Evolutionary conservation across 2,113 vertebrate species (phyloP).

Genomic region (Gymnarchus niloticus): DNA sequence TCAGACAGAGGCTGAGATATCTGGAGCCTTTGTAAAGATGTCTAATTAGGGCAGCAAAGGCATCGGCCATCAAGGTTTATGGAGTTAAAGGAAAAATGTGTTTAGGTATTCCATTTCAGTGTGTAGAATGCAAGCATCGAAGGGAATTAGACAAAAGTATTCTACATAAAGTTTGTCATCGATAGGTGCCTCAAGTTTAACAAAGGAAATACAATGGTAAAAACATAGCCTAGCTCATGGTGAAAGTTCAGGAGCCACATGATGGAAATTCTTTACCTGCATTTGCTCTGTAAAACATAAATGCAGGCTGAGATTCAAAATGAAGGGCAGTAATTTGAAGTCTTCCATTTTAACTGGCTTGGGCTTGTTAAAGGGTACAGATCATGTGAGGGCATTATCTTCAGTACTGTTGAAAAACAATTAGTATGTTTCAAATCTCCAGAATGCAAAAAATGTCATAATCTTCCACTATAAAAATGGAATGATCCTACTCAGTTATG

Average conservation of each 20-base stretch:
- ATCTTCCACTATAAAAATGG: constrained; percentile 8
- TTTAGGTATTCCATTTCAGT: not conserved
- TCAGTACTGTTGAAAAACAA: constrained; percentile 40
- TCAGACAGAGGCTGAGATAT: not conserved
- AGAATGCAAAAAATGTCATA: constrained; percentile 36
- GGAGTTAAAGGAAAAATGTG: not conserved
- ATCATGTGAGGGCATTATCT: constrained; percentile 42
- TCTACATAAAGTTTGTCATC: not conserved
- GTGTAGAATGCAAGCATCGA: too few species aligned
- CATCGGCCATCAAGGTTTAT: not conserved
- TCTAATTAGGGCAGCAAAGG: not conserved
- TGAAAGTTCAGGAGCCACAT: not conserved
- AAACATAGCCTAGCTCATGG: constrained; percentile 11
- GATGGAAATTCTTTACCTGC: too few species aligned
- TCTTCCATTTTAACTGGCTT: constrained; percentile 46
- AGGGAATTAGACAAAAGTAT: not conserved
- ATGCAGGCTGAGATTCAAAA: constrained; percentile 45
- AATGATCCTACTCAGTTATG: constrained; percentile 39
- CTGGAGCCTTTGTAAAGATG: not conserved
- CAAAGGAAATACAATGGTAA: constrained; percentile 23
- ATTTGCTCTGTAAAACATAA: not conserved
- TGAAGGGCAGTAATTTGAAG: constrained; percentile 35
- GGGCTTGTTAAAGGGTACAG: constrained; percentile 41
- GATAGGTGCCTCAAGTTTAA: not conserved
- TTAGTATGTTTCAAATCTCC: constrained; percentile 37